These are phyloP conservation scores for Sebastes melanostomus DNA, from an alignment of 2,797 vertebrate genomes.

Conservation along the genomic window DNA sequence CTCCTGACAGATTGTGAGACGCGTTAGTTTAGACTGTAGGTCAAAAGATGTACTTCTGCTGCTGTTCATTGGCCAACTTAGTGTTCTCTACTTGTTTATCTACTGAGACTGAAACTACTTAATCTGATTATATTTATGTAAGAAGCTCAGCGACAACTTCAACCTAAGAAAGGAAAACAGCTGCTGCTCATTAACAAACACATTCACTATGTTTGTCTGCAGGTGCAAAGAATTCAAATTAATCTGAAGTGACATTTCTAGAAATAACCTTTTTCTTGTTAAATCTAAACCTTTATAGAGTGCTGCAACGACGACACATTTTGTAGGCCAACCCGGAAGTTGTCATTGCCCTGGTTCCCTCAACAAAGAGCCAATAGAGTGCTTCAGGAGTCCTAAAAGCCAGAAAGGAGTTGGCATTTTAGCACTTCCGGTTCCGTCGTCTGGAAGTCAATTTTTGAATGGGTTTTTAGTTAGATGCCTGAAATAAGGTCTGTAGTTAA, in stretches of 20 bases:
- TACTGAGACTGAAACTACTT: conserved; percentile 3
- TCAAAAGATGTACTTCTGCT: background rate
- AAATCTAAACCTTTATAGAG: background rate
- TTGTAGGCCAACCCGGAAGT: no score
- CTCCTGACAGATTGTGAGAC: background rate
- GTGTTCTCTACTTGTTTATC: background rate
- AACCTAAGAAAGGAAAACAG: background rate
- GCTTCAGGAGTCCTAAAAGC: no score
- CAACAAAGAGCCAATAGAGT: no score
- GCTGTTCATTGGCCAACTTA: conserved; percentile 13
- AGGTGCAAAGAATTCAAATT: background rate
- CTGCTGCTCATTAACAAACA: background rate
- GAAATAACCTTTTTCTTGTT: background rate
- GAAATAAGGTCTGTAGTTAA: no score
- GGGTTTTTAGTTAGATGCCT: no score
- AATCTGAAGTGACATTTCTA: background rate
- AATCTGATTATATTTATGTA: conserved; percentile 16
- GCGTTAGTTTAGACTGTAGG: background rate
- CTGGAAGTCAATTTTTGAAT: no score
- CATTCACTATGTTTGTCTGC: background rate
- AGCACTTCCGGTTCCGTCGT: no score
- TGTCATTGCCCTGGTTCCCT: accelerated
- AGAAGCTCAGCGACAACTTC: background rate
- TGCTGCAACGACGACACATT: no score
- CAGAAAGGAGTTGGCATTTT: no score